Percentiles rank a stretch among this genome's conserved stretches.
Evolutionary conservation across 2,797 vertebrate genomes (phyloP).

Genomic region (Rallus crepitans): DNA sequence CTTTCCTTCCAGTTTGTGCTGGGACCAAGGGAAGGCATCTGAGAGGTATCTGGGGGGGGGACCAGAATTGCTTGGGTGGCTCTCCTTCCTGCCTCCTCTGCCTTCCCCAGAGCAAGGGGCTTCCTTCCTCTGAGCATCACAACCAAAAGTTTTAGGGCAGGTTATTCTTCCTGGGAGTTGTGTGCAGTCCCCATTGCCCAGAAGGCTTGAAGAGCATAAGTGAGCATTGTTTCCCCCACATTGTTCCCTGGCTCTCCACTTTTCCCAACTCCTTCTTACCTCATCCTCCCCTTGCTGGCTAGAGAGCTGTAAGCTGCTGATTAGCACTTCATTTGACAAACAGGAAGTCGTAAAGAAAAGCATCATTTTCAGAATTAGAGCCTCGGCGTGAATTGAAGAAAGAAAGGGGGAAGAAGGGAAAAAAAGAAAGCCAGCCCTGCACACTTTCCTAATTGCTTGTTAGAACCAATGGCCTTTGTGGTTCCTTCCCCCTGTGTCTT

Average conservation of each 20-base stretch:
- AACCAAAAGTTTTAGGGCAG: background rate
- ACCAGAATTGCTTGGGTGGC: background rate
- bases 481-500: constrained; percentile 73
- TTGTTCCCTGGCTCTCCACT: constrained; percentile 57
- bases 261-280: constrained; percentile 73
- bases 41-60: rapidly evolving
- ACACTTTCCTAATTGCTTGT: constrained; percentile 81
- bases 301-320: constrained; percentile 68
- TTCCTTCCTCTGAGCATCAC: constrained; percentile 19
- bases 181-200: background rate
- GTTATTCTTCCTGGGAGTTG: constrained; percentile 45
- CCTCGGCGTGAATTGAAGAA: constrained; percentile 73
- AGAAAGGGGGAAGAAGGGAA: constrained; percentile 71
- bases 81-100: background rate
- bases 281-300: constrained; percentile 65
- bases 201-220: constrained; percentile 59
- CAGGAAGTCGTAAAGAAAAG: constrained; percentile 79
- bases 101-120: background rate
- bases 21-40: background rate
- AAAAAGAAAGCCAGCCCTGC: constrained; percentile 69
- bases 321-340: constrained; percentile 79
- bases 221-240: constrained; percentile 55
- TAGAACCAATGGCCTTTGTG: constrained; percentile 78
- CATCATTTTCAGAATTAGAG: constrained; percentile 74
- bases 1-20: background rate